These are phyloP conservation scores for Axis porcinus DNA, from an alignment of 2,113 vertebrate genomes.

Conservation along the genomic window DNA sequence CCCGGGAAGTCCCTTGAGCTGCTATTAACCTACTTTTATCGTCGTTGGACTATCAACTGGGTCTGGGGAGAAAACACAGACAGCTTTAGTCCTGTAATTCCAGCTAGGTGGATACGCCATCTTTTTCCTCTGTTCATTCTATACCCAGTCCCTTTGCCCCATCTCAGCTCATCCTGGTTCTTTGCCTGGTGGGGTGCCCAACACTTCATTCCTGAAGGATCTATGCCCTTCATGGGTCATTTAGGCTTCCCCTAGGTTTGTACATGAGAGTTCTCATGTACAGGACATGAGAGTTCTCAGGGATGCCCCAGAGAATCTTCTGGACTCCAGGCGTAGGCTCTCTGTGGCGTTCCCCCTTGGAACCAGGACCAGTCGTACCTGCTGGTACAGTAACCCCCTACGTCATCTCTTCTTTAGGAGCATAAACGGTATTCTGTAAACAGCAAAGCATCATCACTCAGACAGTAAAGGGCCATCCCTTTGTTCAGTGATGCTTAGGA, in stretches of 20 bases:
- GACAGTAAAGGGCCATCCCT: neutral
- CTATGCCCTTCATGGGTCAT: neutral
- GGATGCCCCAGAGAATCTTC: neutral
- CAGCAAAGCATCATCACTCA: too few species aligned
- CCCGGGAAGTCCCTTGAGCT: neutral
- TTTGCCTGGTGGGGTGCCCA: neutral
- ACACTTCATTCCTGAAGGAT: neutral
- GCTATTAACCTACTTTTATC: neutral
- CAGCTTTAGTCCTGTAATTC: neutral
- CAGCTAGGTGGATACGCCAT: rapidly evolving
- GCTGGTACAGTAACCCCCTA: too few species aligned
- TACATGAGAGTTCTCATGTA: too few species aligned
- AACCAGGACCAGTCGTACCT: neutral
- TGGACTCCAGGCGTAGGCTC: neutral
- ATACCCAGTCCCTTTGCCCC: neutral
- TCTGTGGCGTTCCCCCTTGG: neutral
- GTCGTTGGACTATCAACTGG: neutral
- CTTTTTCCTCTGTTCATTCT: neutral
- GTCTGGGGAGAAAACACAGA: neutral
- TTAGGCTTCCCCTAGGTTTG: neutral
- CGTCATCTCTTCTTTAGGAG: neutral
- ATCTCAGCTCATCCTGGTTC: neutral
- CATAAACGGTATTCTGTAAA: too few species aligned
- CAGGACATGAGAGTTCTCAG: too few species aligned
- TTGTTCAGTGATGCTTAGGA: neutral